Evolutionary conservation across 1,140 invertebrate genomes (phyloP).

Genomic region (Listronotus bonariensis): DNA sequence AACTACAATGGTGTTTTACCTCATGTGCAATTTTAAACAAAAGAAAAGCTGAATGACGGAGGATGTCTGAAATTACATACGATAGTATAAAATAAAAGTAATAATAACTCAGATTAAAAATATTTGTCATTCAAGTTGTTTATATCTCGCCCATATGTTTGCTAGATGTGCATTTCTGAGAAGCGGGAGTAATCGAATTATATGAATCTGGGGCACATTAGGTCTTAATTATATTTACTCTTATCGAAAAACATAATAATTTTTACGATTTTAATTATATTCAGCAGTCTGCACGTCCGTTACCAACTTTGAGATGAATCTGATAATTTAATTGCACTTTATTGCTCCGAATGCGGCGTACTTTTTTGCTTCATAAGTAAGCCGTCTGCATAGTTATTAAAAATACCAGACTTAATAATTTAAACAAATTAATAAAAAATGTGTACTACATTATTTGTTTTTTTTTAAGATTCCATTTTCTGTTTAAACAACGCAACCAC

Average conservation of each 20-base stretch:
- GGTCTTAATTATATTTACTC: conserved; percentile 5
- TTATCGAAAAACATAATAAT: conserved; percentile 5
- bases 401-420: no score
- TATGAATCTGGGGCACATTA: conserved; percentile 12
- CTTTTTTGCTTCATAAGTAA: no score
- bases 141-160: conserved; percentile 14
- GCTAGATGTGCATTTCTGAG: conserved; percentile 4
- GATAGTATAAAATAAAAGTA: background rate
- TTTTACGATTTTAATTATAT: conserved; percentile 14
- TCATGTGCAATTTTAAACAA: background rate
- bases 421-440: no score
- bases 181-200: conserved; percentile 11
- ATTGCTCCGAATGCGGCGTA: no score
- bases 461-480: no score
- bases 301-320: background rate
- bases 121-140: conserved; percentile 16
- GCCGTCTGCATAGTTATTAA: no score
- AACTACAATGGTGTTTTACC: no score
- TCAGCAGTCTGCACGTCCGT: conserved; percentile 10
- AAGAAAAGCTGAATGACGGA: background rate
- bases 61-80: conserved; percentile 13
- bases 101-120: conserved; percentile 6
- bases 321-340: background rate
- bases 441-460: no score
- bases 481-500: no score